Base-by-base conservation (phyloP, 2,113 vertebrate genomes). In the Callopanchax toddi region DNA sequence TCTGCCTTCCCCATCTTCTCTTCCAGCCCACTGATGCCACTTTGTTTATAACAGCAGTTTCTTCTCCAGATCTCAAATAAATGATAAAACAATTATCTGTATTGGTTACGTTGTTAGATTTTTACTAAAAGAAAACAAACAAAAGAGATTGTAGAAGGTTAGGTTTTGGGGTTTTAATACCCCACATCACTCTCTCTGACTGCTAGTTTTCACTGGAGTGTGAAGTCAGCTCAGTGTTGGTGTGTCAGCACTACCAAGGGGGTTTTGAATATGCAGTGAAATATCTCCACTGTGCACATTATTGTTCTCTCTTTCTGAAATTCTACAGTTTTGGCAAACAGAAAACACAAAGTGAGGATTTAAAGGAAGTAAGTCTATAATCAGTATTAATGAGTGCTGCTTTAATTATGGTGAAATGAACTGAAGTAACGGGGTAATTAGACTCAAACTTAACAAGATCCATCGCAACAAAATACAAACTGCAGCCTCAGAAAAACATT, bases 211-310 rank as follows among this genome's bases (percentile, higher is more conserved):
- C 12, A 39, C 37, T 22, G 52, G 51, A 48, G 25, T 52, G 32
- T 26, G 36, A 62, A n/a, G 39, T 40, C 53, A 49, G 57, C 46
- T 48, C 23, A 8, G 43, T 11, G 17, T 64, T 25, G 7, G 32
- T n/a, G 17, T 60, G 18, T 59, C 42, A 39, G 20, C 22, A 22
- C 22, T 21, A 17, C 22, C 36, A 40, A 10, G 10, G 11, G n/a
- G 40, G 60, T 9, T 29, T 54, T 61, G 20, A 20, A 29, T 32
- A 53, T 50, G 26, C 49, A 25, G 18, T 34, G 18, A 56, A 51
- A 29, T 32, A 48, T 48, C 12, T 26, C 37, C n/a, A 2, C 3
- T 13, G 10, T 52, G 21, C 32, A 8, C 34, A 3, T 7, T 49
- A 10, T 32, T 9, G 12, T 49, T 45, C 45, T 11, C 15, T 39